Evolutionary conservation across 92 coral and sea anemone species (phyloP).

Genomic region (Phenganax stokvisi): DNA sequence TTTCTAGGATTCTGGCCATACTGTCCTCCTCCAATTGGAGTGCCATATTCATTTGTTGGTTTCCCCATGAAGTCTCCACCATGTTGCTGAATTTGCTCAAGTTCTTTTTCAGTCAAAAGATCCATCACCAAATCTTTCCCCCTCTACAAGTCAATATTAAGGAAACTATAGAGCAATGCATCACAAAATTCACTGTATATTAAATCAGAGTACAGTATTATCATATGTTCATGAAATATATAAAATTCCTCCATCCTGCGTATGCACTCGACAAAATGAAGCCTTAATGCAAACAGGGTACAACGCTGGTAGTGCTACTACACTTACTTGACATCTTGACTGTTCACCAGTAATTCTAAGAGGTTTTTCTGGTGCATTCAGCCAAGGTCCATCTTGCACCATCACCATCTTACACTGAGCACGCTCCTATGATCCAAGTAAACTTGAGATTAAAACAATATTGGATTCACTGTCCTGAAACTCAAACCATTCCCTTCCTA

Average conservation of each 20-base stretch:
- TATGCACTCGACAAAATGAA: too few relatives aligned
- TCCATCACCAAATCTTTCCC: slow-evolving; percentile 95
- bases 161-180: too few relatives aligned
- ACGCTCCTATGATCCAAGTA: slow-evolving; percentile 58
- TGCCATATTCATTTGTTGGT: slow-evolving; percentile 53
- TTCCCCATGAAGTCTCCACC: slow-evolving; percentile 56
- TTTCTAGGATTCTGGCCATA: slow-evolving; percentile 35
- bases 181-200: too few relatives aligned
- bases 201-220: too few relatives aligned
- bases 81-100: slow-evolving; percentile 58
- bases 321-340: slow-evolving; percentile 63
- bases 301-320: not conserved
- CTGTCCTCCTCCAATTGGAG: slow-evolving; percentile 44
- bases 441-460: too few relatives aligned
- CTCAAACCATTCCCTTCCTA: not conserved
- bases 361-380: slow-evolving; percentile 92
- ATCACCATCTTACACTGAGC: slow-evolving; percentile 98
- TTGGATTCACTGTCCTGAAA: not conserved
- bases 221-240: too few relatives aligned
- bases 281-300: too few relatives aligned
- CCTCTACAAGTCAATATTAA: slow-evolving; percentile 36
- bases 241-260: too few relatives aligned
- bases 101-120: slow-evolving; percentile 90
- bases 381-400: slow-evolving; percentile 94
- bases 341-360: slow-evolving; percentile 92